Evolutionary conservation across 2,113 vertebrate genomes (phyloP), one percentile per base, ranked within the genome.

Genomic region (Caretta caretta): DNA sequence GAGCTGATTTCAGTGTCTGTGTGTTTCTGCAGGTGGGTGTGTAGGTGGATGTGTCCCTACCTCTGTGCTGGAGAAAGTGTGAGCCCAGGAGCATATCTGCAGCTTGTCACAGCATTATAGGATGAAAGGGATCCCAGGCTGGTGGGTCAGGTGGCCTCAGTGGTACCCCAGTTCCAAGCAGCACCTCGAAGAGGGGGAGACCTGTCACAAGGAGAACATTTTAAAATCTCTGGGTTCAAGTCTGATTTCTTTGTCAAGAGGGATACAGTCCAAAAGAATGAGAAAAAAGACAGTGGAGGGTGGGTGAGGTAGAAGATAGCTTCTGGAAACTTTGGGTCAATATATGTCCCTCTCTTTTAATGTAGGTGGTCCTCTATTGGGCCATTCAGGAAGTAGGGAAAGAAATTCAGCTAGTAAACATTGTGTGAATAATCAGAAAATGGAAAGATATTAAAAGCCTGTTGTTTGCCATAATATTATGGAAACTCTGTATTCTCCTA

Each of bases 401-500:
- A 19, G 62, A 51, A 89, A 62, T 92, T 89, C 78, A 86, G 19
- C 93, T 90, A 94, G 57, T 83, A 90, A 89, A 88, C 42, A 88
- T 51, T 56, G 46, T 20, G 14, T 84, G 14, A 56, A 24, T 92
- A 88, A 57, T 95, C 79, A 93, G 83, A 85, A 92, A 42, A 76
- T 24, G 88, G 79, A 95, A 89, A 48, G 24, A 38, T 84, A 87
- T 93, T 92, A 92, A 42, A 91, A 93, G 84, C 24, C 49, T 93
- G 76, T 92, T 89, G 84, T 94, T 83, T 94, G n/a, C 88, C 82
- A 82, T 83, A 88, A 96, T 42, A 80, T 49, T 92, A 69, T 59
- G 57, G 69, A 88, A 88, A 93, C 51, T 22, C 49, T 72, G 81
- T 94, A 75, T 88, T 91, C 83, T 96, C 54, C 78, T 25, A 54